Evolutionary conservation across 1,140 invertebrate species (phyloP).

Genomic region (Hylaeus volcanicus): DNA sequence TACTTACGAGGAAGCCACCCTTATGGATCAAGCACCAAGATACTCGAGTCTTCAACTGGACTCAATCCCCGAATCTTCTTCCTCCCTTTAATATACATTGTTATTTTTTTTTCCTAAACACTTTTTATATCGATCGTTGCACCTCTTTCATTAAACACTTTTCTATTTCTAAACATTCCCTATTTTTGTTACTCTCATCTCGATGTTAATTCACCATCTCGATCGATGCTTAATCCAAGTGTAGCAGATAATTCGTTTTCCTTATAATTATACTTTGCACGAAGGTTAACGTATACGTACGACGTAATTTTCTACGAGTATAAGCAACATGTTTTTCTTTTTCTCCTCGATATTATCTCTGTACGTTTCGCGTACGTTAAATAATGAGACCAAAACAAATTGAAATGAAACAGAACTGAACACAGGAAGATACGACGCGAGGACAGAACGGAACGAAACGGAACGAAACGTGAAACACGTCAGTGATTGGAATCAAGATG

Average conservation of each 20-base stretch:
- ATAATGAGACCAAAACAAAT: background rate
- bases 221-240: background rate
- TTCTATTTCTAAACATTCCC: background rate
- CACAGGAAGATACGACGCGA: too few species aligned
- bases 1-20: constrained; percentile 68
- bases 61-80: constrained; percentile 7
- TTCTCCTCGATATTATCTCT: background rate
- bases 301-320: background rate
- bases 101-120: background rate
- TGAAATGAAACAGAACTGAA: background rate
- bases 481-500: constrained; percentile 85
- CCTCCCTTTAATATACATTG: background rate
- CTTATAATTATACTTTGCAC: constrained; percentile 7
- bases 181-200: background rate
- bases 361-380: background rate
- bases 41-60: constrained; percentile 66
- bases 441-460: constrained; percentile 9
- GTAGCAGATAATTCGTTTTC: background rate
- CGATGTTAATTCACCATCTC: background rate
- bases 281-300: background rate
- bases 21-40: constrained; percentile 67
- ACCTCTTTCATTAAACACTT: background rate
- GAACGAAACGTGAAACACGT: constrained; percentile 9
- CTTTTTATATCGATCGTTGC: background rate
- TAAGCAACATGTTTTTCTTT: background rate